These are phyloP conservation scores for Cydia fagiglandana DNA, from an alignment of 1,140 invertebrate genomes.

Conservation along the genomic window DNA sequence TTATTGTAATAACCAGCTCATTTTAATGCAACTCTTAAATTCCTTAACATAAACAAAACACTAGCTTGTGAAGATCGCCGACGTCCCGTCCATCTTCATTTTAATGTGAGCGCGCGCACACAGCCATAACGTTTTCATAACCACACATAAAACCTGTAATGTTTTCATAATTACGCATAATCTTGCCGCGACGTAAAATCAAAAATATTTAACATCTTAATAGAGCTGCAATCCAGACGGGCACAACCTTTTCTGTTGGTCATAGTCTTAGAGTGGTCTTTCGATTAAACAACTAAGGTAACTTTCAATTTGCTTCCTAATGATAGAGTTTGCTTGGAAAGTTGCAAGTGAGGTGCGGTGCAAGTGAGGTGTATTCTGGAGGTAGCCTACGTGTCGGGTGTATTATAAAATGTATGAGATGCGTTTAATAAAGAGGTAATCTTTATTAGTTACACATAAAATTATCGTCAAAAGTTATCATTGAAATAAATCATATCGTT, in stretches of 20 bases:
- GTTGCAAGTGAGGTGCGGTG: not conserved
- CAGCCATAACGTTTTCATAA: constrained; percentile 6
- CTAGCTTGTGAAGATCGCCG: not conserved
- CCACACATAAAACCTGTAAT: constrained; percentile 19
- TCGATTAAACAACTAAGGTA: not conserved
- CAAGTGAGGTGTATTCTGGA: not conserved
- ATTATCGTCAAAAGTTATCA: too few relatives aligned
- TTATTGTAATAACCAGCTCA: too few relatives aligned
- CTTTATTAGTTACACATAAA: too few relatives aligned
- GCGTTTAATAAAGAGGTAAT: too few relatives aligned
- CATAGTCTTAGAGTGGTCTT: not conserved
- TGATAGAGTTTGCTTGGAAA: constrained; percentile 1
- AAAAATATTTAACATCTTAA: constrained; percentile 25
- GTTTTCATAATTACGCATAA: constrained; percentile 9
- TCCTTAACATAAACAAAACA: not conserved
- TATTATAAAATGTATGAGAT: too few relatives aligned
- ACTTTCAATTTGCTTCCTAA: constrained; percentile 21
- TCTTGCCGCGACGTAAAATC: constrained; percentile 14
- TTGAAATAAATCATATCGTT: too few relatives aligned
- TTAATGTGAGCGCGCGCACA: constrained; percentile 13
- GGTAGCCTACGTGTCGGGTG: too few relatives aligned
- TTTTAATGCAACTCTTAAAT: not conserved
- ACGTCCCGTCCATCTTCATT: constrained; percentile 10
- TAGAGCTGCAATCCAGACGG: constrained; percentile 19
- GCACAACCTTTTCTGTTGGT: constrained; percentile 1